phyloP scores from a whole-genome alignment of 2,113 vertebrate genomes.

The Lontra canadensis region DNA sequence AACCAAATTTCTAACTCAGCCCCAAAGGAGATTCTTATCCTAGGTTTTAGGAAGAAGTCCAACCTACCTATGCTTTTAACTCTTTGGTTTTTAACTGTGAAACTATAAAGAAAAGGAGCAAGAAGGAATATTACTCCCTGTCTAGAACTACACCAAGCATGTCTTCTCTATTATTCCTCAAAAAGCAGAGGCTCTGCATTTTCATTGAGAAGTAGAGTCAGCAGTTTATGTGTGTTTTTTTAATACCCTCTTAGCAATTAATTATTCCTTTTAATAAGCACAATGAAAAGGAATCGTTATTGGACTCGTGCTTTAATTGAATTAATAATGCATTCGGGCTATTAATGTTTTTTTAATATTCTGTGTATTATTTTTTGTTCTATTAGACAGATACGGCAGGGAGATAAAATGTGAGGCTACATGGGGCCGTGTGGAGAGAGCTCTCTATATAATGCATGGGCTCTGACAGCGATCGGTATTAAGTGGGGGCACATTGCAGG shows the following conservation, averaged over 20 bases:
- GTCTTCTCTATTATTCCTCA: background rate
- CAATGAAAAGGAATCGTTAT: constrained; percentile 73
- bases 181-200: constrained; percentile 24
- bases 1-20: background rate
- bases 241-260: constrained; percentile 69
- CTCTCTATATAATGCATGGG: background rate
- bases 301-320: constrained; percentile 68
- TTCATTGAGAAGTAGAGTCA: constrained; percentile 58
- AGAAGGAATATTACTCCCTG: accelerated
- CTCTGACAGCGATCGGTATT: background rate
- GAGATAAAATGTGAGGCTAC: constrained; percentile 1
- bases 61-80: background rate
- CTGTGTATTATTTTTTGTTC: constrained; percentile 73
- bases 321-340: constrained; percentile 78
- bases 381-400: constrained; percentile 60
- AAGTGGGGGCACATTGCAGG: background rate
- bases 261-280: constrained; percentile 78
- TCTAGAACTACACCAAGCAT: accelerated
- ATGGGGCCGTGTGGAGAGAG: accelerated
- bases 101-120: background rate
- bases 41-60: background rate
- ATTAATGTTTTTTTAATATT: constrained; percentile 75
- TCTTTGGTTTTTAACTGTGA: background rate
- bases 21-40: background rate
- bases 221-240: constrained; percentile 67